Base-by-base conservation (phyloP, 2,797 vertebrate species). In the Esox lucius region DNA sequence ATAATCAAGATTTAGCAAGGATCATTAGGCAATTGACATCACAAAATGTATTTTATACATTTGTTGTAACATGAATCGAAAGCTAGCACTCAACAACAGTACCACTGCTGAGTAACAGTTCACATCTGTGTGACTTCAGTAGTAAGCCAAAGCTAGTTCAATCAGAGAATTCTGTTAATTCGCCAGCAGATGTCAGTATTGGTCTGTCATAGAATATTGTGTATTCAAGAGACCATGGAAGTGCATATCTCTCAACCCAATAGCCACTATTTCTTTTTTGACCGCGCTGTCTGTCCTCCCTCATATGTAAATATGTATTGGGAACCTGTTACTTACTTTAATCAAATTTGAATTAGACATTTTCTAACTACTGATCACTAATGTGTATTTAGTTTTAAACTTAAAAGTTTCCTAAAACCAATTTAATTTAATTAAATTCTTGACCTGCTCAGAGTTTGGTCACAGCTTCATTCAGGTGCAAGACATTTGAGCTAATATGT, bases 141-240 rank as follows among this genome's bases (percentile, higher is more conserved):
- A n/a, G 35, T 7, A 7, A 39, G 39, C 35, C 7, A 7, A 39
- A 7, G 35, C 7, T 3, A 39, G 39, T 39, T 39, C 35, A 53
- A 3, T 28, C 6, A 19, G 17, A 42, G 6, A 19, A 66, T 77
- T n/a, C 33, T 19, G 3, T 0, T 1, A 11, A 26, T 0, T 75
- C 61, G 69, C 87, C 94, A 93, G 90, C 87, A 94, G 94, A 89
- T 88, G 91, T 72, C 92, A 93, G 88, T 81, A 83, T 82, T 83
- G 83, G 68, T 75, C 84, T 80, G 61, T 13, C 46, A 12, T 35
- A 56, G 17, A 33, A 22, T 51, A n/a, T 17, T 4, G n/a, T 16
- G 4, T 24, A 26, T 26, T 64, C 26, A 13, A 15, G 48, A n/a
- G 2, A 67, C 24, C 4, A 0, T 1, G 68, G 24, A 16, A 39